Percentiles rank a stretch among this genome's conserved stretches.
These are phyloP conservation scores for Uloborus plumipes DNA, from an alignment of 2,888 invertebrate species.

Conservation along the genomic window DNA sequence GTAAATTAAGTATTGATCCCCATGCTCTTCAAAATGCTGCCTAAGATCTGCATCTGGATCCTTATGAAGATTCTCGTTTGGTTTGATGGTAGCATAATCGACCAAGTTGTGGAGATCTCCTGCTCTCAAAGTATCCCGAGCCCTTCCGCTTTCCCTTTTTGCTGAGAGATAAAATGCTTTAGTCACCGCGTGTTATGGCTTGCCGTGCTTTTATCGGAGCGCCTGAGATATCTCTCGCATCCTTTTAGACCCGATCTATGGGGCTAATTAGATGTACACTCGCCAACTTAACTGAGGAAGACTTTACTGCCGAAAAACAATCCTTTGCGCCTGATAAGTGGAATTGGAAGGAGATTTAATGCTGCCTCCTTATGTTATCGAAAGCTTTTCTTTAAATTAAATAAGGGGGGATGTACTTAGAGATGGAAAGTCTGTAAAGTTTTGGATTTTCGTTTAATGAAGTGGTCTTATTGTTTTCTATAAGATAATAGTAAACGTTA, in stretches of 20 bases:
- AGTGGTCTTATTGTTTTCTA: no score
- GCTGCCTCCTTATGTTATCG: no score
- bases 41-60: slow-evolving; percentile 26
- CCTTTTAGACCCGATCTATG: slow-evolving; percentile 38
- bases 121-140: background rate
- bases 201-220: slow-evolving; percentile 31
- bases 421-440: no score
- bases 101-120: slow-evolving; percentile 14
- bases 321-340: slow-evolving; percentile 28
- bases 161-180: slow-evolving; percentile 32
- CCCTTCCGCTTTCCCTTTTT: slow-evolving; percentile 23
- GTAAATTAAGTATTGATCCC: slow-evolving; percentile 61
- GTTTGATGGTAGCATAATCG: slow-evolving; percentile 54
- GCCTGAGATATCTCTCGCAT: slow-evolving; percentile 31
- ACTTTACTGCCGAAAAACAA: slow-evolving; percentile 27
- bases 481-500: no score
- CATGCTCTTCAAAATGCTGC: slow-evolving; percentile 32
- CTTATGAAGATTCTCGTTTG: slow-evolving; percentile 25
- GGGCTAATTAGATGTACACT: slow-evolving; percentile 52
- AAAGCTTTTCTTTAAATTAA: no score
- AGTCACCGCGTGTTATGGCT: slow-evolving; percentile 44
- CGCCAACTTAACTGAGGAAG: slow-evolving; percentile 6
- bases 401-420: no score
- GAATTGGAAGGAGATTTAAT: slow-evolving; percentile 31
- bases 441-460: no score